Percentiles rank a stretch among this genome's conserved stretches.
Evolutionary conservation across 2,797 vertebrate species (phyloP).

Genomic region (Spondyliosoma cantharus): DNA sequence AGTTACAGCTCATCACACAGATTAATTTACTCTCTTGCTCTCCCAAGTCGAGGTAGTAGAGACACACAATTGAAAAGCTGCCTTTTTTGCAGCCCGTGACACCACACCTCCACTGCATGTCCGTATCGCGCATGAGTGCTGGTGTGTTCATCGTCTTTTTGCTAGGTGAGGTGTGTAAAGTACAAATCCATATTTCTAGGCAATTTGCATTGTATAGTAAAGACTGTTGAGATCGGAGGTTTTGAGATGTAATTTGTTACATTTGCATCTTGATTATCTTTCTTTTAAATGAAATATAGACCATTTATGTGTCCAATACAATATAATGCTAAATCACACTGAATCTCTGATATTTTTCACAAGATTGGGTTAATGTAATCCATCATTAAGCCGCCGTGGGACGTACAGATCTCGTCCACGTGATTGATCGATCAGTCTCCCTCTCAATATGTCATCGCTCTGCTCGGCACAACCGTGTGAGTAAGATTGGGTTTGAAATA

Average conservation of each 20-base stretch:
- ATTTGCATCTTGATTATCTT: constrained; percentile 1
- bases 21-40: constrained; percentile 15
- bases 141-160: neutral
- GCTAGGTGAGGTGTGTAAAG: constrained; percentile 13
- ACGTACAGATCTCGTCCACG: constrained; percentile 22
- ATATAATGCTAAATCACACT: constrained; percentile 18
- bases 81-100: constrained; percentile 12
- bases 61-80: constrained; percentile 20
- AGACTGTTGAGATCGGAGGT: neutral
- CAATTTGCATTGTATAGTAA: constrained; percentile 2
- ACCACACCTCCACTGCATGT: constrained; percentile 20
- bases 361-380: constrained; percentile 29
- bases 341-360: constrained; percentile 16
- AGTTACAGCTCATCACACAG: constrained; percentile 1
- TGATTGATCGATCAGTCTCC: constrained; percentile 30
- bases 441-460: constrained; percentile 29
- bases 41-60: neutral
- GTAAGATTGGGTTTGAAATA: constrained; percentile 42
- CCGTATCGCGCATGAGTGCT: neutral
- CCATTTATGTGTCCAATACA: neutral
- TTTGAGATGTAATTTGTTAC: neutral
- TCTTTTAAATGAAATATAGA: too few relatives aligned
- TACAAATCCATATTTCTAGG: constrained; percentile 16
- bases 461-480: constrained; percentile 23
- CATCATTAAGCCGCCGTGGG: constrained; percentile 18